These are phyloP conservation scores for Hystrix brachyura DNA, from an alignment of 2,113 vertebrate genomes.

Conservation along the genomic window DNA sequence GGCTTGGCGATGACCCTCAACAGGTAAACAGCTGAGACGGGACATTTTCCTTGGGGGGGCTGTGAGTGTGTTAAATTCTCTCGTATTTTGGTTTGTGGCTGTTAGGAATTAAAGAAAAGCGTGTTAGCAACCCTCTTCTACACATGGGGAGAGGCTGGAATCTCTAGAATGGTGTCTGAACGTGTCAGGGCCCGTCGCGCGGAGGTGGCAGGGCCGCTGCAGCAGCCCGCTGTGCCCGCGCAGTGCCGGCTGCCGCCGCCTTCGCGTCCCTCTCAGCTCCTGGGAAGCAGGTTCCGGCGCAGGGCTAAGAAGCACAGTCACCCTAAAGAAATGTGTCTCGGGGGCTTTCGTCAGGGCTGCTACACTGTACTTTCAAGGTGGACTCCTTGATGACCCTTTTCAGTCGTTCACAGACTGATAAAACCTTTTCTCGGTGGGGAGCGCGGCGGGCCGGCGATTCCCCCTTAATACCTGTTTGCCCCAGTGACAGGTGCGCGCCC, in stretches of 20 bases:
- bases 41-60: neutral
- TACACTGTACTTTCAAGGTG: neutral
- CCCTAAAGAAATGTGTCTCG: neutral
- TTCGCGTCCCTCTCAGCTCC: neutral
- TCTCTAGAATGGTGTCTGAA: neutral
- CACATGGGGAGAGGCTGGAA: neutral
- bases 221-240: neutral
- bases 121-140: neutral
- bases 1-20: constrained; percentile 94
- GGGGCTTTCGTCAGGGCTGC: neutral
- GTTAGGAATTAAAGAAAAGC: constrained; percentile 1
- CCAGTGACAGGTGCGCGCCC: constrained; percentile 92
- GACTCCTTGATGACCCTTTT: neutral
- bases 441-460: neutral
- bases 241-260: neutral
- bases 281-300: neutral
- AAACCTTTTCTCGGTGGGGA: neutral
- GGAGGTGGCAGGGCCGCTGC: no score
- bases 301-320: neutral
- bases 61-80: neutral
- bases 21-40: constrained; percentile 86
- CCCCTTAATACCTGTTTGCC: constrained; percentile 67
- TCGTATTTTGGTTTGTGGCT: neutral
- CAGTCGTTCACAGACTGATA: neutral
- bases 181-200: neutral